These are phyloP conservation scores for Noctuana brunneofusca DNA, from an alignment of 2,888 invertebrate genomes.

Conservation along the genomic window DNA sequence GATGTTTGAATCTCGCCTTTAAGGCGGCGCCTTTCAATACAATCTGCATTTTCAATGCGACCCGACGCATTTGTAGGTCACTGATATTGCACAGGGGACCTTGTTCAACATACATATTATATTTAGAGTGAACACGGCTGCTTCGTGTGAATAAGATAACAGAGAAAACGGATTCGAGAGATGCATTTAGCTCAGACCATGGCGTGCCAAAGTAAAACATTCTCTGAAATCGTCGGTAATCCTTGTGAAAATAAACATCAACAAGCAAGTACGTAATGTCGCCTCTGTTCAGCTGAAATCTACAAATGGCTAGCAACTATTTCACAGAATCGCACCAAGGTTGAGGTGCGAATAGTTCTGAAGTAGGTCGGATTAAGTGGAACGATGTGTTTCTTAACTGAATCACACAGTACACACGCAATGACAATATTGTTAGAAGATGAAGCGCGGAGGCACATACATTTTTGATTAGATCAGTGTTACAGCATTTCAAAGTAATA, in stretches of 20 bases:
- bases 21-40: conserved; percentile 54
- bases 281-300: conserved; percentile 25
- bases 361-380: conserved; percentile 61
- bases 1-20: conserved; percentile 59
- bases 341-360: conserved; percentile 56
- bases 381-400: conserved; percentile 49
- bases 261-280: neutral
- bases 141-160: conserved; percentile 45
- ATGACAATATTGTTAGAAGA: conserved; percentile 33
- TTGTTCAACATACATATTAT: conserved; percentile 54
- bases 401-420: conserved; percentile 51
- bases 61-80: conserved; percentile 64
- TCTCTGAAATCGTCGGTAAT: neutral
- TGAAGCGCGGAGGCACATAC: conserved; percentile 7
- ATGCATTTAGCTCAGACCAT: conserved; percentile 4
- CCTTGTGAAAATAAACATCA: neutral
- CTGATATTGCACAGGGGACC: conserved; percentile 66
- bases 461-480: conserved; percentile 12
- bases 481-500: neutral
- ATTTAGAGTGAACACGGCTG: conserved; percentile 55
- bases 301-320: conserved; percentile 38
- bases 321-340: conserved; percentile 60
- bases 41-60: conserved; percentile 47
- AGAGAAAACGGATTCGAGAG: conserved; percentile 27
- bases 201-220: neutral